Base-by-base conservation (phyloP, 2,113 vertebrate species). In the Panthera leo region DNA sequence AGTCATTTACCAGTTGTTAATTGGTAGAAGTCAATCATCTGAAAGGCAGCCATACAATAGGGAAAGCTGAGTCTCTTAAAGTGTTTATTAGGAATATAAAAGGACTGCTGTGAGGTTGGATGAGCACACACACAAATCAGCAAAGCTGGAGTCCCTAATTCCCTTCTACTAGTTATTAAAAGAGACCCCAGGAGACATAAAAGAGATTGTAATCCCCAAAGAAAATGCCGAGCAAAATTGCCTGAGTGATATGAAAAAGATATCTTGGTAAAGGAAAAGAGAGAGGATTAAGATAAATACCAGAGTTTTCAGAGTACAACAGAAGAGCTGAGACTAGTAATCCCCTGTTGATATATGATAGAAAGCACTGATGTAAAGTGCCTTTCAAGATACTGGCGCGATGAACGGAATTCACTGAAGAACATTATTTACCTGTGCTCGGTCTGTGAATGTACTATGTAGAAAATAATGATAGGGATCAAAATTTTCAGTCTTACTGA, bases 401-500 rank as follows among this genome's bases (percentile, higher is more conserved):
- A 36, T 65, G 91, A 89, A 87, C 51, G 31, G 93, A 93, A 93
- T 87, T 82, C 84, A 85, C 0, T 88, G 80, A 87, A 95, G 86
- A 95, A 68, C 58, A 76, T 96, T 96, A 96, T 90, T 97, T 95
- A 96, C 86, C 68, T 96, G 75, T 78, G 82, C 65, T 87, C 36
- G 0, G 58, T 70, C 91, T 96, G 39, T 67, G 84, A 92, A 92
- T 45, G 73, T 18, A 78, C 87, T 92, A 73, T 53, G 70, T 55
- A 90, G 84, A 92, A 95, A 97, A 94, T 91, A 96, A 97, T 73
- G 75, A 95, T 5, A 18, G 36, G 86, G n/a, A 97, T 96, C 89
- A 95, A 94, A 90, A 95, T 5, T 95, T 97, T 96, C 97, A 93
- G 94, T 97, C 96, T 96, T 70, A 34, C 94, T 80, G 92, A 95